Evolutionary conservation across 1,140 invertebrate species (phyloP), one percentile per base, ranked within the genome.

Genomic region (Riptortus pedestris): DNA sequence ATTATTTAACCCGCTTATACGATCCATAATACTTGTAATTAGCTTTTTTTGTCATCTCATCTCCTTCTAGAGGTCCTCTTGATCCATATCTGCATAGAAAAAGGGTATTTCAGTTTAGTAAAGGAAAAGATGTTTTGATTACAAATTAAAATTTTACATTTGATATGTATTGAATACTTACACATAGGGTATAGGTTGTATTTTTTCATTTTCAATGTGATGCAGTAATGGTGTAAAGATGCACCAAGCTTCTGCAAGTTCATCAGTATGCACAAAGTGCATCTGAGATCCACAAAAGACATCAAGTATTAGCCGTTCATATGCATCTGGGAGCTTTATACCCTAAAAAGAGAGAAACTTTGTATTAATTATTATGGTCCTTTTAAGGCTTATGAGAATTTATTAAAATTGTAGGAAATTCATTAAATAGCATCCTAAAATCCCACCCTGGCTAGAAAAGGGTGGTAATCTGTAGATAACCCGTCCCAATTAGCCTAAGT

Each of bases 1-100:
- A n/a, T n/a, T n/a, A n/a, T n/a, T n/a, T n/a, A n/a, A n/a, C n/a
- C 96, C 96, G 98, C 75, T 92, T 93, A 74, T 99, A 99, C 0
- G 94, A 95, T 45, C 95, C 96, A 64, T 89, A 94, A 75, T 96
- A 99, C 65, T 85, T 85, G 74, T 95, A 98, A 73, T 95, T 89
- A 74, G 86, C 85, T 68, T 84, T 76, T 18, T 80, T 78, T 58
- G 86, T 80, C 72, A 92, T 82, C 64, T 85, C 79, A 77, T 98
- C 93, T 4, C 91, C 91, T 79, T 96, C 87, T 70, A 78, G 80
- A 20, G 95, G 94, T 12, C 96, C 95, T 60, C 96, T 83, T 7
- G 89, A 90, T 24, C 90, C 90, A 75, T 89, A 84, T 58, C 82
- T 84, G 64, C 48, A 74, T 69, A 67, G 66, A 71, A 66, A 67